A percentile compares a stretch with the other conserved stretches of the same genome.
Conservation (phyloP, 2,797 vertebrate species). For the Aldrovandia affinis region DNA sequence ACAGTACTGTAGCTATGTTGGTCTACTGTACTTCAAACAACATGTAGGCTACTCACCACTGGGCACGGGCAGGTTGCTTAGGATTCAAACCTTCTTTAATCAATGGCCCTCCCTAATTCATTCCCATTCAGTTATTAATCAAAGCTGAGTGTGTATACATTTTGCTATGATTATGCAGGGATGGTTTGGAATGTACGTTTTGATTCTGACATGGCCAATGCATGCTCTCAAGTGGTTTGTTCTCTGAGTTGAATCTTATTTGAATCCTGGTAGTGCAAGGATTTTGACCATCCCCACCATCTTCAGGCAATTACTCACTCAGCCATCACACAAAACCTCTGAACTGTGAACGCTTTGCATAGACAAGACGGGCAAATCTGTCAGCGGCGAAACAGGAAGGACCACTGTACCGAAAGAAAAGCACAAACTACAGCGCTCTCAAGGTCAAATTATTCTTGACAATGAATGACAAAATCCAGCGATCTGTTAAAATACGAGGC, state of each 20-base stretch:
- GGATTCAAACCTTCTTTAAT: too few relatives aligned
- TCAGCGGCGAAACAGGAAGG: not conserved
- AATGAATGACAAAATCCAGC: not conserved
- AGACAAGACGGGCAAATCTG: not conserved
- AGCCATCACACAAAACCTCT: not conserved
- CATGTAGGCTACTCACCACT: too few relatives aligned
- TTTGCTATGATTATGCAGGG: not conserved
- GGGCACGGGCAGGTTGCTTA: too few relatives aligned
- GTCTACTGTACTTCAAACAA: too few relatives aligned
- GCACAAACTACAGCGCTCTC: not conserved
- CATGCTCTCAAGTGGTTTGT: not conserved
- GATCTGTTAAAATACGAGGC: not conserved
- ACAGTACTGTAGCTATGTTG: too few relatives aligned
- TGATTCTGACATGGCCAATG: not conserved
- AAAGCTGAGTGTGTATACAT: not conserved
- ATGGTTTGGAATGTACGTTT: not conserved
- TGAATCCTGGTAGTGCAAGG: not conserved
- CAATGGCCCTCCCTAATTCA: too few relatives aligned
- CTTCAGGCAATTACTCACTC: not conserved
- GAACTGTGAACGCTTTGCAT: not conserved
- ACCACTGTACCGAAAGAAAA: not conserved
- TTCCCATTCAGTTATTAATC: not conserved
- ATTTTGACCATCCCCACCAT: not conserved
- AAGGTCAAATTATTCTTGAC: not conserved
- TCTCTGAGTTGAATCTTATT: not conserved